These are phyloP conservation scores for Enchytraeus crypticus DNA, from an alignment of 2,888 invertebrate species.

Conservation along the genomic window DNA sequence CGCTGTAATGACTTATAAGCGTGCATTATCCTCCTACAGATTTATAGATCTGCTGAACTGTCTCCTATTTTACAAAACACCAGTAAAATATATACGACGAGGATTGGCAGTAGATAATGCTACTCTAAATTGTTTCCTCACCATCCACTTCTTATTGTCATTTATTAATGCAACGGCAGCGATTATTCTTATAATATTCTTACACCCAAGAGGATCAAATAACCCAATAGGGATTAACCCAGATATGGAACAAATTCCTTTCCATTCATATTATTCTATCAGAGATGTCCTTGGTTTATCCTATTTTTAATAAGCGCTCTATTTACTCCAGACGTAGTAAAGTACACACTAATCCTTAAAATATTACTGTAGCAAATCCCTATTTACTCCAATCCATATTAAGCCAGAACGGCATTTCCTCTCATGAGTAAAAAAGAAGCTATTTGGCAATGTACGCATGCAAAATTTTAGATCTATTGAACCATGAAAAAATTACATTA, in stretches of 20 bases:
- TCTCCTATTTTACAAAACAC: too few species aligned
- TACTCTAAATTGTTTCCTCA: slow-evolving; percentile 68
- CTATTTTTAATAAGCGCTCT: slow-evolving; percentile 45
- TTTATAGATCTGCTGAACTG: too few species aligned
- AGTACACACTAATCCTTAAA: too few species aligned
- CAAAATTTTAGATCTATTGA: too few species aligned
- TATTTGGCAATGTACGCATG: too few species aligned
- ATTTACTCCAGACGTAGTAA: slow-evolving; percentile 53
- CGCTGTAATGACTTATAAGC: too few species aligned
- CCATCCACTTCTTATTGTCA: slow-evolving; percentile 65
- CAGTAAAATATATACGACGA: slow-evolving; percentile 68
- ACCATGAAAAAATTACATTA: too few species aligned
- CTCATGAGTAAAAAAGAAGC: too few species aligned
- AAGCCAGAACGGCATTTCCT: slow-evolving; percentile 78
- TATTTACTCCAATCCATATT: slow-evolving; percentile 66
- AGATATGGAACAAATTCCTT: slow-evolving; percentile 62
- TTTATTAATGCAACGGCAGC: slow-evolving; percentile 59
- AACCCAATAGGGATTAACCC: slow-evolving; percentile 61
- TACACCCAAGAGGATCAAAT: slow-evolving; percentile 63
- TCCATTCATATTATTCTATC: slow-evolving; percentile 59
- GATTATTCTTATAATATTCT: slow-evolving; percentile 59
- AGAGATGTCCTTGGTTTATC: slow-evolving; percentile 55
- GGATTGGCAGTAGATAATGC: slow-evolving; percentile 67
- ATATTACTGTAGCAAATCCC: too few species aligned
- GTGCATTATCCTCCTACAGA: too few species aligned